These are phyloP conservation scores for Corvus hawaiiensis DNA, from an alignment of 2,113 vertebrate species.

Conservation along the genomic window DNA sequence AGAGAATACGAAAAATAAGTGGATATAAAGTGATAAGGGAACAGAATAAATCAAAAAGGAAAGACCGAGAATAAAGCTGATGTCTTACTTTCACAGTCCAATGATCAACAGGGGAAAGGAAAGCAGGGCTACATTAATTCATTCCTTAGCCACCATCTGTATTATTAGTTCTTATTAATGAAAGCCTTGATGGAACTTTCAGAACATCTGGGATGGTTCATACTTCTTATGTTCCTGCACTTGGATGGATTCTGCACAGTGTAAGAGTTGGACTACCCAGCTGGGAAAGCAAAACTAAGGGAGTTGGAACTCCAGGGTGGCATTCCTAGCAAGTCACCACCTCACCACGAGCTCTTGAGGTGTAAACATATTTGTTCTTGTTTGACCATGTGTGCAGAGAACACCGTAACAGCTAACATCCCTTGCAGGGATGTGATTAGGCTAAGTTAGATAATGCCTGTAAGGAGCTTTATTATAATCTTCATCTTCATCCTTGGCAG, in stretches of 20 bases:
- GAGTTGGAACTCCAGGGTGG: neutral
- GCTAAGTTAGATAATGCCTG: neutral
- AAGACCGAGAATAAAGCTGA: neutral
- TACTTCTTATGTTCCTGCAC: neutral
- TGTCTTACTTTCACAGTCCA: neutral
- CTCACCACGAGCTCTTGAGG: neutral
- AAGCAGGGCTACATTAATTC: neutral
- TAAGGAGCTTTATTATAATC: neutral
- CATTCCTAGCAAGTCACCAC: neutral
- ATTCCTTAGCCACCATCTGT: neutral
- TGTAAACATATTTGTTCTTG: neutral
- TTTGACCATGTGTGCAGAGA: neutral
- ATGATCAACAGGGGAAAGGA: neutral
- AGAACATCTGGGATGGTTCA: neutral
- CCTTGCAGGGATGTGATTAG: neutral
- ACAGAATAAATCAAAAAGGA: neutral
- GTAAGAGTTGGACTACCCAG: neutral
- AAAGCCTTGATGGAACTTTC: neutral
- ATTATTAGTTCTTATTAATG: neutral
- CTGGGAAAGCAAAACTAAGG: neutral
- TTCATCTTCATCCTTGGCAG: neutral
- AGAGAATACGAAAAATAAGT: neutral
- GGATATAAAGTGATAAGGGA: neutral
- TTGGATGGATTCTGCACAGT: neutral
- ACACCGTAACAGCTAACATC: rapidly evolving